Evolutionary conservation across 2,797 vertebrate genomes (phyloP).

Genomic region (Pseudochromis fuscus): DNA sequence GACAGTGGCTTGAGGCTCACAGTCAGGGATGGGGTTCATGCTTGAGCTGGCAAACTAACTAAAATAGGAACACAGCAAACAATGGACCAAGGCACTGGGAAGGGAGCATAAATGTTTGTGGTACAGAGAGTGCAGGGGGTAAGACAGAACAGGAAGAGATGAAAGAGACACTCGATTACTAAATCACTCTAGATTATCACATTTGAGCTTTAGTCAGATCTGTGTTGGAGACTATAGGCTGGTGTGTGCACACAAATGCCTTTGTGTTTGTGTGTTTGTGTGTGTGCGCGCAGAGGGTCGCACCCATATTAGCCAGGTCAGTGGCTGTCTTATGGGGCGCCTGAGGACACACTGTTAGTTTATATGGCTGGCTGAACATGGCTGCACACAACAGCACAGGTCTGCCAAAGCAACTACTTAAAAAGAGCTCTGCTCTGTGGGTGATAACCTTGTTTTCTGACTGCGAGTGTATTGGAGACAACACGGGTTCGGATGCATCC

Average conservation of each 20-base stretch:
- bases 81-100: conserved; percentile 45
- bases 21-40: conserved; percentile 64
- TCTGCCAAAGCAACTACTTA: conserved; percentile 56
- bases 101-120: conserved; percentile 43
- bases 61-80: conserved; percentile 71
- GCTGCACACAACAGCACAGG: conserved; percentile 68
- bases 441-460: conserved; percentile 57
- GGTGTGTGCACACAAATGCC: conserved; percentile 39
- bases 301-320: conserved; percentile 78
- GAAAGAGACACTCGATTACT: conserved; percentile 37
- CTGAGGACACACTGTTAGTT: conserved; percentile 78
- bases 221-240: conserved; percentile 25
- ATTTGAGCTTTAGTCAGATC: conserved; percentile 31
- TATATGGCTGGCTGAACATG: conserved; percentile 76
- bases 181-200: conserved; percentile 37
- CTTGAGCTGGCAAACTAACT: conserved; percentile 74
- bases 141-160: conserved; percentile 19
- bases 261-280: conserved; percentile 14
- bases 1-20: conserved; percentile 71
- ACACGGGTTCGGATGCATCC: conserved; percentile 36
- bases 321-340: conserved; percentile 68
- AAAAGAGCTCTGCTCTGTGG: conserved; percentile 39
- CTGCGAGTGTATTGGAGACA: conserved; percentile 29
- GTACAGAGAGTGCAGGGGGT: conserved; percentile 26
- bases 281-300: conserved; percentile 47